Evolutionary conservation across 1,140 invertebrate species (phyloP).

Genomic region (Carposina sasakii): DNA sequence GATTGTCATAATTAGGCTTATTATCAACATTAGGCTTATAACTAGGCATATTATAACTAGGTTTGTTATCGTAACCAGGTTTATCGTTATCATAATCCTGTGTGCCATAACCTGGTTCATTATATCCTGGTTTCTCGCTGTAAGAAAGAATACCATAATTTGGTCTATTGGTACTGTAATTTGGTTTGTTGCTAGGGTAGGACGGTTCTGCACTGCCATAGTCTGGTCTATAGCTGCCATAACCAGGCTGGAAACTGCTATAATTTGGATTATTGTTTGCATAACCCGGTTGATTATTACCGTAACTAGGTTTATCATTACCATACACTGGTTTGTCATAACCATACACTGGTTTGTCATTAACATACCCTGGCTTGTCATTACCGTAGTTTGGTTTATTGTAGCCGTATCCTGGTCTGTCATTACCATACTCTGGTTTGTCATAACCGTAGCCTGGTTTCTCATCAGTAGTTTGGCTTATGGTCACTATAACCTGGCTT

Average conservation of each 20-base stretch:
- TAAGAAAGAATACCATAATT: background rate
- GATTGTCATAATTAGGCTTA: background rate
- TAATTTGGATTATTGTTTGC: conserved; percentile 9
- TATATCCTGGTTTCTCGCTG: background rate
- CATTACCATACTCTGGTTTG: conserved; percentile 16
- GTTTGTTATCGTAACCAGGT: background rate
- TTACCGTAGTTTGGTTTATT: conserved; percentile 8
- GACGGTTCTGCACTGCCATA: too few species aligned
- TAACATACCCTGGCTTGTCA: background rate
- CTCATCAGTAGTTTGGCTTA: conserved; percentile 5
- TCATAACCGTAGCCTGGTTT: conserved; percentile 11
- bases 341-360: conserved; percentile 7
- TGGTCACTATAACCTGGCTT: conserved; percentile 10
- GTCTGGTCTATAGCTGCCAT: too few species aligned
- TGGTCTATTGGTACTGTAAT: too few species aligned
- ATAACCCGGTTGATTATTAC: conserved; percentile 2
- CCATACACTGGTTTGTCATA: conserved; percentile 16
- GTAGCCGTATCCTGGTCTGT: conserved; percentile 13
- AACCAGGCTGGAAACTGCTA: too few species aligned
- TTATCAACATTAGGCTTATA: background rate
- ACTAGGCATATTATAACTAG: background rate
- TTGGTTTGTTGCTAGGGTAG: too few species aligned
- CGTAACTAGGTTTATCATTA: conserved; percentile 4
- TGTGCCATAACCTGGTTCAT: too few species aligned
- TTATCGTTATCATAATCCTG: background rate